phyloP scores from a whole-genome alignment of 1,140 invertebrate genomes.

The Drosophila nannoptera region DNA sequence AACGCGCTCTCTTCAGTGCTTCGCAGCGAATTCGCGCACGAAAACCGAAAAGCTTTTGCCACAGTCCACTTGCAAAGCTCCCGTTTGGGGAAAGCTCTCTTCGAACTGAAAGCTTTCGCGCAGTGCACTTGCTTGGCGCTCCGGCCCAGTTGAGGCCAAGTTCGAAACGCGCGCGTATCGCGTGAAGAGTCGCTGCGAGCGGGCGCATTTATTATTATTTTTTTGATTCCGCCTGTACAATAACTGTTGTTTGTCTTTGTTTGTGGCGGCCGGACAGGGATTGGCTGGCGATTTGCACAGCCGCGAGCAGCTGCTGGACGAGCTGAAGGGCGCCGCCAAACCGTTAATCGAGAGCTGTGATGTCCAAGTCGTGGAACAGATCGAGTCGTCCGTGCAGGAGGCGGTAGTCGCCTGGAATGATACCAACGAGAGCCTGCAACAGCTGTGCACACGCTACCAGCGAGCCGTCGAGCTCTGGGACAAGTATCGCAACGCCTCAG shows the following conservation, averaged over 20 bases:
- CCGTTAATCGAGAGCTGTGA: constrained; percentile 85
- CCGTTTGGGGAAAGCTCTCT: constrained; percentile 10
- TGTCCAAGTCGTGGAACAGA: constrained; percentile 84
- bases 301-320: constrained; percentile 85
- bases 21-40: constrained; percentile 10
- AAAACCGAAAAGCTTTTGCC: constrained; percentile 3
- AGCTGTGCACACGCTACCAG: constrained; percentile 86
- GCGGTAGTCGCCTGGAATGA: constrained; percentile 87
- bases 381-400: constrained; percentile 86
- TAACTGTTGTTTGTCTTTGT: constrained; percentile 8
- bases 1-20: constrained; percentile 8
- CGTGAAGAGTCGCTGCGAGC: constrained; percentile 13
- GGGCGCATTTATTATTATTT: constrained; percentile 10
- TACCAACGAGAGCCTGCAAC: constrained; percentile 85
- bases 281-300: constrained; percentile 83
- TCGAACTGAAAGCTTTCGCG: constrained; percentile 22
- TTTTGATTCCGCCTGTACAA: neutral
- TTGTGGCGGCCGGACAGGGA: constrained; percentile 78
- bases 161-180: constrained; percentile 64
- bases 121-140: constrained; percentile 32
- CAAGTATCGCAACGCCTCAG: constrained; percentile 86
- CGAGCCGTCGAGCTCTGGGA: constrained; percentile 88
- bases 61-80: neutral
- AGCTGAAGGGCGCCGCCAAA: constrained; percentile 84
- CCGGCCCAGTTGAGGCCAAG: constrained; percentile 58